These are phyloP conservation scores for Pogona vitticeps DNA, from an alignment of 2,113 vertebrate species.

Conservation along the genomic window DNA sequence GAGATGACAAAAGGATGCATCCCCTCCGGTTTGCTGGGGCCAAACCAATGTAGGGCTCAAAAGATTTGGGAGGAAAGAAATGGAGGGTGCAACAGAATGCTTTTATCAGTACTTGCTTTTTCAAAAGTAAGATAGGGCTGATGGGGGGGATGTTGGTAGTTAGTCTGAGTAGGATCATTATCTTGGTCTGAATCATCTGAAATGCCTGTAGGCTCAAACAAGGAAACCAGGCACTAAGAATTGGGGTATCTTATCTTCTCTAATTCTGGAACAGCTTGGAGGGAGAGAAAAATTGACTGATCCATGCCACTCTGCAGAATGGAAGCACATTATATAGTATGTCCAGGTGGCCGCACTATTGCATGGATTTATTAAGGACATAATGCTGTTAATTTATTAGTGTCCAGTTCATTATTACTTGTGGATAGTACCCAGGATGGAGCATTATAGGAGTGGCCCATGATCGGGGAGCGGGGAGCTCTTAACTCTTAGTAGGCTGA, in stretches of 20 bases:
- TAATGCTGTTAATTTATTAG: no score
- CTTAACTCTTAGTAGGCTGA: no score
- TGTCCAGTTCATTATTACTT: no score
- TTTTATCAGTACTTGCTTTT: not conserved
- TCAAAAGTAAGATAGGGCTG: no score
- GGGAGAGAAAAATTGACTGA: not conserved
- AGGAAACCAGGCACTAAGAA: not conserved
- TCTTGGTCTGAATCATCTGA: not conserved
- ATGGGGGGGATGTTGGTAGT: no score
- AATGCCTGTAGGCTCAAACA: not conserved
- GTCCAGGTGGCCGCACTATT: no score
- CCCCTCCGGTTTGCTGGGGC: not conserved
- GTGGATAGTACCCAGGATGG: no score
- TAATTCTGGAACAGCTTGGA: not conserved
- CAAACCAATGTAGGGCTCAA: not conserved
- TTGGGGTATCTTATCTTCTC: not conserved
- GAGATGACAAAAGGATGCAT: not conserved
- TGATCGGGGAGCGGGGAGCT: no score
- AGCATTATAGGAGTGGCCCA: no score
- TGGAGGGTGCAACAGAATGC: not conserved
- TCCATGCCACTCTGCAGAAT: not conserved
- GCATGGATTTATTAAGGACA: no score
- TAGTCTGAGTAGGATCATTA: not conserved
- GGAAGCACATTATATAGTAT: not conserved
- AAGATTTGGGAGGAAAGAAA: not conserved